phyloP scores from a whole-genome alignment of 2,113 vertebrate genomes.

The Leucopsar rothschildi region DNA sequence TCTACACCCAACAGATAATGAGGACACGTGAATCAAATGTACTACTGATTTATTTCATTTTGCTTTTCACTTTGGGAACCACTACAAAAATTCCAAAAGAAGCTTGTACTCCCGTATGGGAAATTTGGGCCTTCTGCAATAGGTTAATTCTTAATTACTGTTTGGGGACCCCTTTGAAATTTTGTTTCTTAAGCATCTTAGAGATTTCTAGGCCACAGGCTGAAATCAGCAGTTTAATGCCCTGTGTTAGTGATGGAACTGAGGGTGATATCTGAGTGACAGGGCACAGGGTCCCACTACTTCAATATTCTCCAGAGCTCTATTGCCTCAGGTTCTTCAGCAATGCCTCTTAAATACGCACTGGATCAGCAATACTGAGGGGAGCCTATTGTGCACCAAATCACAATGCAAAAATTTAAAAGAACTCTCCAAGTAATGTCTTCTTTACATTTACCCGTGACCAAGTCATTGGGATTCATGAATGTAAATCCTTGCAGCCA shows the following conservation, averaged over 20 bases:
- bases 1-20: neutral
- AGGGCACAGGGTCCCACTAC: neutral
- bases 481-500: neutral
- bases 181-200: neutral
- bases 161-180: neutral
- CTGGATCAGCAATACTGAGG: neutral
- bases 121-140: neutral
- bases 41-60: neutral
- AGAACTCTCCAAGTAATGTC: neutral
- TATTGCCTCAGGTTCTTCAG: neutral
- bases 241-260: neutral
- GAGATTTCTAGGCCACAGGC: neutral
- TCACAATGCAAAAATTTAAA: neutral
- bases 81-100: neutral
- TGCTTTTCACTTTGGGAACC: neutral
- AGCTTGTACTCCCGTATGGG: neutral
- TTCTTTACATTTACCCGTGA: neutral
- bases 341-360: neutral
- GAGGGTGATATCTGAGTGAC: neutral
- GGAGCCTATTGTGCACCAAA: neutral
- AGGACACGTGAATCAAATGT: neutral
- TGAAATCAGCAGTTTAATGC: neutral
- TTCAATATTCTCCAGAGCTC: neutral
- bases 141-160: neutral
- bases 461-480: neutral